Evolutionary conservation across 1,140 invertebrate species (phyloP), one percentile per base, ranked within the genome.

Genomic region (Paralvinella palmiformis): DNA sequence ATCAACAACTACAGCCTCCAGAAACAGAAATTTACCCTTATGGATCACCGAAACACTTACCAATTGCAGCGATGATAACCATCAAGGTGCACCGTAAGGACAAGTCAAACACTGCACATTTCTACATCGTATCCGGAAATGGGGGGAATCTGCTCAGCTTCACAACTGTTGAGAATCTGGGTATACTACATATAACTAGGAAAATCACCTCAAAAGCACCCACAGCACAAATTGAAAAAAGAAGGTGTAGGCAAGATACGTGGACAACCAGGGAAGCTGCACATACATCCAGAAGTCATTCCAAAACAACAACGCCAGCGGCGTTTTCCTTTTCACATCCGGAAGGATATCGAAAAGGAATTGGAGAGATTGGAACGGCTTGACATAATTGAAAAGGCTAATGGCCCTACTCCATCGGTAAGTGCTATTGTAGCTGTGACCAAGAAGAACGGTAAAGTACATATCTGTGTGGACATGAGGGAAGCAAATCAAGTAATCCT

Each of bases 381-480:
- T 7, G 71, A 73, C 52, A 63, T 74, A 31, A 73, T 75, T 52
- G 73, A 75, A 33, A 65, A 64, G 22, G 71, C 72, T 31, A 56
- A 61, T 33, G 72, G 68, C 15, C 72, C 73, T 10, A 74, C 71
- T 20, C 71, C 71, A 20, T 74, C 69, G 75, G 71, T 74, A 6
- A 71, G 67, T 13, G 67, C 71, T 1, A 62, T 75, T 10, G 72
- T 75, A n/a, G 65, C 69, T 5, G 68, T 69, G 1, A 71, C 69
- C 10, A 73, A 72, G 52, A 59, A 65, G 27, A 37, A 59, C 7
- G 61, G 53, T 15, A 66, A 68, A 29, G 62, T 76, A 1, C 52
- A 68, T n/a, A 48, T 72, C 1, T 73, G 71, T 50, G 69, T 75
- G 2, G 71, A 73, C 32, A 73, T 72, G 70, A 15, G 52, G 56